These are phyloP conservation scores for Stomatorhinus walkeri DNA, from an alignment of 2,797 vertebrate genomes.

Conservation along the genomic window DNA sequence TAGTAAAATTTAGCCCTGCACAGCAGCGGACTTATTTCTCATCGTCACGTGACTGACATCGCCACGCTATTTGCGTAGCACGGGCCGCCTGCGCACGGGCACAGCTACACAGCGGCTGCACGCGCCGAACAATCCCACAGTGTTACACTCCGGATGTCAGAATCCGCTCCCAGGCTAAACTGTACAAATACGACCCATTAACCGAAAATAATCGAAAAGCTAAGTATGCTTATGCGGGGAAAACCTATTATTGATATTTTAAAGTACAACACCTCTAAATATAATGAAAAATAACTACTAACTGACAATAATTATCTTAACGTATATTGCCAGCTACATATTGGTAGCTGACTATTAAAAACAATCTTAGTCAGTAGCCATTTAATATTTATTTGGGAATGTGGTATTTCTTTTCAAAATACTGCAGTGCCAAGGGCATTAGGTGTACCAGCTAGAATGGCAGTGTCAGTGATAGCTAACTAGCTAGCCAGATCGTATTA, in stretches of 20 bases:
- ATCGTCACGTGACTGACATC: background rate
- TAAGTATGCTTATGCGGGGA: background rate
- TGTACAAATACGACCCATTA: background rate
- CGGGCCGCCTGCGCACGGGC: background rate
- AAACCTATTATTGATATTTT: background rate
- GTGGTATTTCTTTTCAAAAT: background rate
- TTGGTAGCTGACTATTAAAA: background rate
- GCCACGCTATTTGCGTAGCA: background rate
- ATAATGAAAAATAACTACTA: background rate
- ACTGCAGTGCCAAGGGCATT: background rate
- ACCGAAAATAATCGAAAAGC: background rate
- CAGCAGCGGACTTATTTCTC: background rate
- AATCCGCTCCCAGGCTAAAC: background rate
- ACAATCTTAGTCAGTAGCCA: background rate
- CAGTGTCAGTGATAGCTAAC: background rate
- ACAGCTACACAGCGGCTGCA: background rate
- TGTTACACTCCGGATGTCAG: background rate
- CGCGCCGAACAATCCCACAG: background rate
- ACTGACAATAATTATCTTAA: background rate
- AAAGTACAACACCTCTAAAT: background rate
- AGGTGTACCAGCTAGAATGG: background rate
- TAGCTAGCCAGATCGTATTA: slow-evolving; percentile 6
- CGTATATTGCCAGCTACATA: background rate
- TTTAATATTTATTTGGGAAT: background rate
- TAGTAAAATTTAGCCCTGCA: background rate